phyloP scores from a whole-genome alignment of 2,797 vertebrate genomes.

The Eremophila alpestris region DNA sequence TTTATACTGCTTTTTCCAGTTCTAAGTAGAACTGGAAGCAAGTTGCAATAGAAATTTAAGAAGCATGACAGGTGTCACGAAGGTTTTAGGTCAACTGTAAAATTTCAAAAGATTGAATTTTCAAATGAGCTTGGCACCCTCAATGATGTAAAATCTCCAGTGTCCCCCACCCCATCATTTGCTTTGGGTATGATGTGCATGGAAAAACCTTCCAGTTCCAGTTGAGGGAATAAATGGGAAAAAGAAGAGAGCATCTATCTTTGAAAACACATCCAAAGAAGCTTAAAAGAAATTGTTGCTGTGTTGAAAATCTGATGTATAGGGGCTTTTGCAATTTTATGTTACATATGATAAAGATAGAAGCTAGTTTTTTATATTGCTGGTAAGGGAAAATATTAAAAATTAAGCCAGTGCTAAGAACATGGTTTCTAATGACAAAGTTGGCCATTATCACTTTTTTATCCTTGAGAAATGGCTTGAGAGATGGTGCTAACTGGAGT shows the following conservation, averaged over 20 bases:
- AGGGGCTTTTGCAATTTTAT: background rate
- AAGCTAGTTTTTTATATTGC: background rate
- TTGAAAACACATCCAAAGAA: background rate
- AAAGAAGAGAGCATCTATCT: background rate
- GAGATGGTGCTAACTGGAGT: background rate
- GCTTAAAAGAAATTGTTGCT: background rate
- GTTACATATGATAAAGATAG: background rate
- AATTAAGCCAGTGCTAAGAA: constrained; percentile 2
- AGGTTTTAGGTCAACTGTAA: background rate
- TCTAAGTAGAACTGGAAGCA: background rate
- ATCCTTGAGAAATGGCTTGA: constrained; percentile 14
- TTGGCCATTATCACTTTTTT: background rate
- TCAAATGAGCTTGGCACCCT: background rate
- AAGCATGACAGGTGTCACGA: background rate
- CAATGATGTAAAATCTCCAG: background rate
- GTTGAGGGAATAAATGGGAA: background rate
- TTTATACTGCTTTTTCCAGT: background rate
- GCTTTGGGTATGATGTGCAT: background rate
- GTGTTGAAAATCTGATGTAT: background rate
- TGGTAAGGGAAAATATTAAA: constrained; percentile 3
- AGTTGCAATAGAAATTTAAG: background rate
- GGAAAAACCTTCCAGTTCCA: background rate
- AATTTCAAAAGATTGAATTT: background rate
- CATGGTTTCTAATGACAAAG: background rate
- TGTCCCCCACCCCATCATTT: background rate